Evolutionary conservation across 2,113 vertebrate genomes (phyloP).

Genomic region (Chitala chitala): DNA sequence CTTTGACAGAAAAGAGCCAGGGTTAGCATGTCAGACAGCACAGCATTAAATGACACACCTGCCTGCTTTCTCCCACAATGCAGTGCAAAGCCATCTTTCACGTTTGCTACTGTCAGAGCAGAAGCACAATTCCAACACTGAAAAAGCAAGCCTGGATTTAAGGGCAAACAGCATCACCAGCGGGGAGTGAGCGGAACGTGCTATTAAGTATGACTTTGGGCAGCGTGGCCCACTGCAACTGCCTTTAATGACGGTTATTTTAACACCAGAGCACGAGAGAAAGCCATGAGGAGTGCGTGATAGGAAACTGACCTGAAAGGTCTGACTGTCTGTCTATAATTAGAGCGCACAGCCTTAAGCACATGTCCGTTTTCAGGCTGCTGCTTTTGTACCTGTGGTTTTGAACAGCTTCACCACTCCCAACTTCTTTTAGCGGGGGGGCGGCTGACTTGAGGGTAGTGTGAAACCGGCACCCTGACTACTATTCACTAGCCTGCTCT

Average conservation of each 20-base stretch:
- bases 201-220: too few relatives aligned
- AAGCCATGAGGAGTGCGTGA: not conserved
- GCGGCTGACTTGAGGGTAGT: not conserved
- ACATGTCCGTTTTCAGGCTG: not conserved
- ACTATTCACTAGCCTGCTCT: not conserved
- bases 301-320: constrained; percentile 1
- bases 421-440: not conserved
- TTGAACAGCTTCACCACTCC: constrained; percentile 2
- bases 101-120: too few relatives aligned
- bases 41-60: too few relatives aligned
- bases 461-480: not conserved
- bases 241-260: not conserved
- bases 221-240: not conserved
- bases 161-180: too few relatives aligned
- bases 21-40: too few relatives aligned
- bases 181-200: too few relatives aligned
- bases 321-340: not conserved
- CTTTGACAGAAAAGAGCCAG: too few relatives aligned
- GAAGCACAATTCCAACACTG: too few relatives aligned
- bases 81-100: too few relatives aligned
- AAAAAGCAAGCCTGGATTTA: too few relatives aligned
- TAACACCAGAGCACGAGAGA: not conserved
- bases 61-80: too few relatives aligned
- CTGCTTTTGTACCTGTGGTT: not conserved
- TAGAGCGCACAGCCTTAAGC: not conserved